Base-by-base conservation (phyloP, 2,113 vertebrate species). In the Malurus elegans region DNA sequence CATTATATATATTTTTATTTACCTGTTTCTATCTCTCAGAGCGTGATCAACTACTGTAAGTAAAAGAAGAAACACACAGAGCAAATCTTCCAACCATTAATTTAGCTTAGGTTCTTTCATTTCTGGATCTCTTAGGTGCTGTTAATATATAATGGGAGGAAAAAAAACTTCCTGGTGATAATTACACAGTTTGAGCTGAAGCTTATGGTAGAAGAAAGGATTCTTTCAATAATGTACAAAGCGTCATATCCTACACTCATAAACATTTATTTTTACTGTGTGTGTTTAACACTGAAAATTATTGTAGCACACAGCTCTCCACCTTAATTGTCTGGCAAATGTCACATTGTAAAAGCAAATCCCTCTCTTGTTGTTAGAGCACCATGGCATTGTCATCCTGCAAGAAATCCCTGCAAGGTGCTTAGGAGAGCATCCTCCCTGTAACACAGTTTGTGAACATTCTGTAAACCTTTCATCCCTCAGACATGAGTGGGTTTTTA, bases 251-350 rank as follows among this genome's bases (percentile, higher is more conserved):
- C 16, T 62, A 3, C 38, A 45, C 47, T 53, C 26, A 12, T 50
- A 32, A 88, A 66, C 71, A 58, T 79, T 88, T 79, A n/a, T 79
- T 95, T 95, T 91, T 91, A 91, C 44, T 78, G 6, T 70, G 62
- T 86, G 79, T 54, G 11, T 86, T 92, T 93, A 95, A 70, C 83
- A 62, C 64, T 86, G 32, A 65, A 93, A 81, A 47, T 23, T 32
- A 85, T 96, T 75, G 75, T 9, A 60, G 70, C 36, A 42, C 24
- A 36, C 64, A 71, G 45, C 83, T 93, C 76, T 69, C 83, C 57
- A 34, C 57, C 16, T 86, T 74, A 91, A 94, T 91, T 87, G 65
- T 75, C 69, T 93, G 76, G 80, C 23, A 92, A 95, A 94, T 75
- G 69, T 84, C 76, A 81, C 20, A 28, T 19, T 60, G 56, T 86